Conservation (phyloP, 2,888 invertebrate species). For the Sarcophaga carnaria region DNA sequence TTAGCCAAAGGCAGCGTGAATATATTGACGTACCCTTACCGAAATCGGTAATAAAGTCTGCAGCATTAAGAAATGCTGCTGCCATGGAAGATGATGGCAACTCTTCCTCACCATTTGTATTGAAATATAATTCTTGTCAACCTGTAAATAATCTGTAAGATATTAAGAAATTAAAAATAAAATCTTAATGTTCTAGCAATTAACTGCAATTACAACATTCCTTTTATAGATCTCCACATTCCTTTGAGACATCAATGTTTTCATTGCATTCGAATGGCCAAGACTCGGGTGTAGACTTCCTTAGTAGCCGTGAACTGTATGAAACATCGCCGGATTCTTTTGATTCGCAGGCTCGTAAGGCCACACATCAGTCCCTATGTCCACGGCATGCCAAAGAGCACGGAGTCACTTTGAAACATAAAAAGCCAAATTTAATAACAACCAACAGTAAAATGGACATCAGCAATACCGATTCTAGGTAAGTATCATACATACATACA, state of each 20-base stretch:
- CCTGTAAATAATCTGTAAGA: slow-evolving; percentile 79
- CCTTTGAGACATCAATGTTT: slow-evolving; percentile 88
- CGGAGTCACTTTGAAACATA: slow-evolving; percentile 70
- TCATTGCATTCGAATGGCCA: slow-evolving; percentile 92
- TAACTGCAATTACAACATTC: too few relatives aligned
- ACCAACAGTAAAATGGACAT: slow-evolving; percentile 65
- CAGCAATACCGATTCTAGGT: slow-evolving; percentile 79
- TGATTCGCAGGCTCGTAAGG: slow-evolving; percentile 69
- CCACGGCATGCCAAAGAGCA: slow-evolving; percentile 78
- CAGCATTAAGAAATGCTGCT: slow-evolving; percentile 65
- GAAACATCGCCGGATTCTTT: slow-evolving; percentile 80
- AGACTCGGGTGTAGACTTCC: slow-evolving; percentile 88
- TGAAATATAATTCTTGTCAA: slow-evolving; percentile 79
- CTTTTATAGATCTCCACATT: slow-evolving; percentile 62
- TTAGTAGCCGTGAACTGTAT: slow-evolving; percentile 79
- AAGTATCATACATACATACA: slow-evolving; percentile 33
- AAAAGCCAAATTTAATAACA: slow-evolving; percentile 56
- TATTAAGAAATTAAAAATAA: not conserved
- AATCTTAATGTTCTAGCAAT: not conserved
- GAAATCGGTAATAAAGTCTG: slow-evolving; percentile 79
- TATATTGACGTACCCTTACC: slow-evolving; percentile 82
- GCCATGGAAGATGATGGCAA: slow-evolving; percentile 68
- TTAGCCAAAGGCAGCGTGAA: slow-evolving; percentile 79
- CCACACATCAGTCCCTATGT: slow-evolving; percentile 74
- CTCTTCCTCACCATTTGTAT: slow-evolving; percentile 75